Percentiles rank a stretch among this genome's conserved stretches.
Evolutionary conservation across 2,113 vertebrate genomes (phyloP).

Genomic region (Taxidea taxus): DNA sequence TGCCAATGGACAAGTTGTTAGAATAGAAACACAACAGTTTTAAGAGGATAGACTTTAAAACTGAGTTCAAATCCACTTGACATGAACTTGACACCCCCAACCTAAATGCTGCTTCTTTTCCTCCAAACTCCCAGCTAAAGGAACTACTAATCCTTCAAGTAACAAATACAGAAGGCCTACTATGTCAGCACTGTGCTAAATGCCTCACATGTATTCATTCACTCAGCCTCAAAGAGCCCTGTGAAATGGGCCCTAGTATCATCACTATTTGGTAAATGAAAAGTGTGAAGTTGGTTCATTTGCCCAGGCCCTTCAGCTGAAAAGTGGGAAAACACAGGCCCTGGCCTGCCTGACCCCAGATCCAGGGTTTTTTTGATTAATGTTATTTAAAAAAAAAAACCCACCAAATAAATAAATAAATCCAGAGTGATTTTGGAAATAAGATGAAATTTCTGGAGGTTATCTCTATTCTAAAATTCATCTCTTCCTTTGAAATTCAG

Average conservation of each 20-base stretch:
- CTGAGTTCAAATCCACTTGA: not conserved
- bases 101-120: not conserved
- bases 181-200: not conserved
- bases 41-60: not conserved
- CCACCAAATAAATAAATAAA: not conserved
- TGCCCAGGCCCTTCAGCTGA: not conserved
- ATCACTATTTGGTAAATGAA: not conserved
- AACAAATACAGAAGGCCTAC: not conserved
- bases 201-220: not conserved
- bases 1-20: not conserved
- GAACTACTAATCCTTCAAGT: not conserved
- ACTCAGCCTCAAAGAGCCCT: not conserved
- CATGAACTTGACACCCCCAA: not conserved
- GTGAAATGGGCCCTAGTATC: not conserved
- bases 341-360: not conserved
- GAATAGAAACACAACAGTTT: not conserved
- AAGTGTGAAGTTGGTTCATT: not conserved
- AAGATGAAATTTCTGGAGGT: not conserved
- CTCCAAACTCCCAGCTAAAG: not conserved
- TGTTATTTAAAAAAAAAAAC: not conserved
- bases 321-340: not conserved
- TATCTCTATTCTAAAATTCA: not conserved
- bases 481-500: not conserved
- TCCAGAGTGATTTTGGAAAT: not conserved
- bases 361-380: not conserved